Conservation (phyloP, 1,140 invertebrate genomes). For the Diuraphis noxia region DNA sequence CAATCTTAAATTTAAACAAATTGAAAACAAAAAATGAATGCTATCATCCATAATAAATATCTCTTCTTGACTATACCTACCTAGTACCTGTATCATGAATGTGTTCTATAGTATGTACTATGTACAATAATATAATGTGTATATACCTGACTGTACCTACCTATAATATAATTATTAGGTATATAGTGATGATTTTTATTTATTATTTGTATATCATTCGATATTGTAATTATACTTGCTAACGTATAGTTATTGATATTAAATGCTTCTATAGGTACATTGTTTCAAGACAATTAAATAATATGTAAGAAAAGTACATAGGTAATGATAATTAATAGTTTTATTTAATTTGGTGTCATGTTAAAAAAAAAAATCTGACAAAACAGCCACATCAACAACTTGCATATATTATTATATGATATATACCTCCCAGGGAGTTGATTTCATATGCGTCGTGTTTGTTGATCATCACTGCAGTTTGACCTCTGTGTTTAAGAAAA, state of each 20-base stretch:
- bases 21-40: background rate
- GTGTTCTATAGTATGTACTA: background rate
- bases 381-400: background rate
- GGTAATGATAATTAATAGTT: background rate
- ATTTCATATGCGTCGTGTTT: constrained; percentile 10
- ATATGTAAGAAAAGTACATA: background rate
- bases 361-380: background rate
- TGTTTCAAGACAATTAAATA: background rate
- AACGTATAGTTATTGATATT: background rate
- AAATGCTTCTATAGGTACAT: background rate
- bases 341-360: background rate
- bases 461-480: background rate
- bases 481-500: constrained; percentile 25
- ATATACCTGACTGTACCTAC: background rate
- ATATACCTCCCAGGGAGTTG: constrained; percentile 38
- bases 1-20: constrained; percentile 1
- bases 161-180: no score
- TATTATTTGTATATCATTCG: background rate
- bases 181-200: background rate
- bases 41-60: background rate
- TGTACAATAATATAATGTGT: background rate
- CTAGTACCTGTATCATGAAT: no score
- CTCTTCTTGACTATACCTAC: background rate
- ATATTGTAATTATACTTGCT: background rate
- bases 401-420: background rate